Percentiles rank a stretch among this genome's conserved stretches.
Evolutionary conservation across 2,888 invertebrate species (phyloP).

Genomic region (Linnaemya vulpina): DNA sequence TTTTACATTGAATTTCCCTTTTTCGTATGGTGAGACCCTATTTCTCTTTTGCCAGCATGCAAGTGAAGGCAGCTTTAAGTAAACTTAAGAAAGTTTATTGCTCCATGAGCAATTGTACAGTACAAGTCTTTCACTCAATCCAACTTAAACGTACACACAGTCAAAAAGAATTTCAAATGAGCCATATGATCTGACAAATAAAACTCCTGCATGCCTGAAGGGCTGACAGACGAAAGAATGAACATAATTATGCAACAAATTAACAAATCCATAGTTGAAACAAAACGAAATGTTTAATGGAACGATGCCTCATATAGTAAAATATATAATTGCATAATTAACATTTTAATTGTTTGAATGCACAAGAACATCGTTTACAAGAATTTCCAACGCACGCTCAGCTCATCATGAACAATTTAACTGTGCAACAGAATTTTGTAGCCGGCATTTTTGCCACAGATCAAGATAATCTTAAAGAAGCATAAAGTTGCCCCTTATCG

Average conservation of each 20-base stretch:
- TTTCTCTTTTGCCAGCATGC: neutral
- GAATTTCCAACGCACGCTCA: neutral
- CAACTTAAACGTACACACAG: neutral
- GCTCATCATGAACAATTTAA: neutral
- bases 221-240: neutral
- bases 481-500: conserved; percentile 48
- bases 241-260: conserved; percentile 49
- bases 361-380: conserved; percentile 15
- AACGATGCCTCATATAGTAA: conserved; percentile 49
- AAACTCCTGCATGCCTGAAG: neutral
- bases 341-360: conserved; percentile 46
- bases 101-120: conserved; percentile 21
- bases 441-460: conserved; percentile 36
- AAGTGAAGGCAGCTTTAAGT: conserved; percentile 20
- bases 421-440: conserved; percentile 17
- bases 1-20: conserved; percentile 27
- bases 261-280: conserved; percentile 45
- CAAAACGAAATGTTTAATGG: conserved; percentile 43
- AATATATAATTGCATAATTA: conserved; percentile 58
- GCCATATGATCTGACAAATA: conserved; percentile 12
- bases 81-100: conserved; percentile 46
- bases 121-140: neutral
- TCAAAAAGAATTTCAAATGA: conserved; percentile 41
- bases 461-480: conserved; percentile 33
- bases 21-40: neutral